Conservation (phyloP, 2,797 vertebrate genomes). For the Cercopithecus hamlyni region DNA sequence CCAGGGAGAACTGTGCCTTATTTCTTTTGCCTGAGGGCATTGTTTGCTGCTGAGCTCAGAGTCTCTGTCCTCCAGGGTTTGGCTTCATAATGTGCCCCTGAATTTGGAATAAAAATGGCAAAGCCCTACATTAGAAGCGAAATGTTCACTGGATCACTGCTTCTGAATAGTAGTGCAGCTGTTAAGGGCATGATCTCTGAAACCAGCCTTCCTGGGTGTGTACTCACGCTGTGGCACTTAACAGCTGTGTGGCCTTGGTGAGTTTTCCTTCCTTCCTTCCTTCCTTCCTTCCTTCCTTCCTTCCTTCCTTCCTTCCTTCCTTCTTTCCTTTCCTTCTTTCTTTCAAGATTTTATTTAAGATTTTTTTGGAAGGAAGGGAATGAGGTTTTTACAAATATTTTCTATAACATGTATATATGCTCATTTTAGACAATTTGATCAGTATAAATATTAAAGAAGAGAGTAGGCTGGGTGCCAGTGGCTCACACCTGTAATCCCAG, state of each 20-base stretch:
- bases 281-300: fast-evolving
- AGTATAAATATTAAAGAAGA: neutral
- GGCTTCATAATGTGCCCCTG: neutral
- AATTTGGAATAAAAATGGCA: neutral
- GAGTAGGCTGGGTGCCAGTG: no score
- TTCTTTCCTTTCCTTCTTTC: no score
- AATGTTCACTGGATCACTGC: neutral
- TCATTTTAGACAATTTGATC: neutral
- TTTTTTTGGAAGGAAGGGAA: neutral
- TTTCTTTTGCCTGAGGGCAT: neutral
- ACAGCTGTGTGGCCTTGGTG: neutral
- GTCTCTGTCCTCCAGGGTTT: neutral
- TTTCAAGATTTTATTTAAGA: neutral
- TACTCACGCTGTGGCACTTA: neutral
- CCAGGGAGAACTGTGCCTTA: neutral
- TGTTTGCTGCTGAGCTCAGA: neutral
- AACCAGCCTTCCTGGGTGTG: neutral
- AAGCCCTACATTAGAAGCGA: neutral
- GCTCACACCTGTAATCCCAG: neutral
- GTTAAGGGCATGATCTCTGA: neutral
- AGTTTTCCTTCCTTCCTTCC: neutral
- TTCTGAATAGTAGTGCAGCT: neutral
- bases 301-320: no score
- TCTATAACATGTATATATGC: neutral
- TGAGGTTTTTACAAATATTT: neutral